Evolutionary conservation across 2,797 vertebrate species (phyloP).

Genomic region (Acanthurus tractus): DNA sequence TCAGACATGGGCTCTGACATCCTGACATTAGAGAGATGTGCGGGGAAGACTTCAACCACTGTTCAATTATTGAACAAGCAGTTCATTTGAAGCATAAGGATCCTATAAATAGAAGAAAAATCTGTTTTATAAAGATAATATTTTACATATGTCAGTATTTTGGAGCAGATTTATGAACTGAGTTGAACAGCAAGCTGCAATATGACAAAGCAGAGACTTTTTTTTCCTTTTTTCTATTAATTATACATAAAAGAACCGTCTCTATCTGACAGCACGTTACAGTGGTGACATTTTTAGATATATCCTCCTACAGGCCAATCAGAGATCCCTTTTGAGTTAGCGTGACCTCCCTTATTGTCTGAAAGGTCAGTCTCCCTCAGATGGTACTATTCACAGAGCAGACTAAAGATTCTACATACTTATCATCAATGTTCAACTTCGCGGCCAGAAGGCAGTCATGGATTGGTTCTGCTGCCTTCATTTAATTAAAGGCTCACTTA

Average conservation of each 20-base stretch:
- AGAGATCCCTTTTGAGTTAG: background rate
- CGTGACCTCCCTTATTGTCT: background rate
- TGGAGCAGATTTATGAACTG: background rate
- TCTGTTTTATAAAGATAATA: background rate
- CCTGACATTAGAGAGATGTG: background rate
- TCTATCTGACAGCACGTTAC: background rate
- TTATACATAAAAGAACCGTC: background rate
- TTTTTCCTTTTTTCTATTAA: background rate
- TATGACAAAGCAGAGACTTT: background rate
- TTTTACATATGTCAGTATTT: too few species aligned
- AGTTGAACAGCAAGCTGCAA: background rate
- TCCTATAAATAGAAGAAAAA: background rate
- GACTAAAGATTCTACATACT: background rate
- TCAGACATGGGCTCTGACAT: too few species aligned
- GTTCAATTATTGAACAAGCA: too few species aligned
- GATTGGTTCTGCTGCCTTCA: slow-evolving; percentile 14
- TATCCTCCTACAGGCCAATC: slow-evolving; percentile 1
- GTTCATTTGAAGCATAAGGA: too few species aligned
- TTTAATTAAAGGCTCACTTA: slow-evolving; percentile 46
- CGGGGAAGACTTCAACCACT: too few species aligned
- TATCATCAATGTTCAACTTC: slow-evolving; percentile 2
- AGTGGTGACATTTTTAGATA: slow-evolving; percentile 30
- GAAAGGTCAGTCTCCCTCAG: slow-evolving; percentile 34
- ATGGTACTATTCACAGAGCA: background rate
- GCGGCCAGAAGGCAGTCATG: slow-evolving; percentile 14